Evolutionary conservation across 2,888 invertebrate species (phyloP), one percentile per base, ranked within the genome.

Genomic region (Hirudinaria manillensis): DNA sequence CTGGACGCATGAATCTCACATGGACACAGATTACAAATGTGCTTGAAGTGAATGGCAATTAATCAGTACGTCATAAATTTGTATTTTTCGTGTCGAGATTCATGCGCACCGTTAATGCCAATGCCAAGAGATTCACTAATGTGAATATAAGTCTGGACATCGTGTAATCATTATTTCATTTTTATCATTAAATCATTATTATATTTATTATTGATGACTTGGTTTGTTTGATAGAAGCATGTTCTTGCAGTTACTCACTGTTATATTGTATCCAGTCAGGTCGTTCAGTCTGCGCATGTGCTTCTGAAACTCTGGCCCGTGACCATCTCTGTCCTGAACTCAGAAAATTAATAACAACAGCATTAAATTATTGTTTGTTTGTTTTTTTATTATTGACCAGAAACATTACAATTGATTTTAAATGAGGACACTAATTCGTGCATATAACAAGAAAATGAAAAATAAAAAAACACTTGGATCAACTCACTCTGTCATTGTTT

Each of bases 231-330:
- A 70, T 45, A 6, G 10, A 45, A 45, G 21, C 38, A 2, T 0
- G 1, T 38, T 70, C 24, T 16, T 70, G 19, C 24, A 21, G 16
- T 21, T 66, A 81, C 85, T 84, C 84, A 91, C 93, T 29, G 91
- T 91, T 72, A 96, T 95, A 78, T 91, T 91, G 0, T 93, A 89
- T 75, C 95, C 94, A 4, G 95, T 91, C 78, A 89, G 88, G 78
- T 88, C 87, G 85, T 99, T 99, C 76, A 99, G 97, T 77, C 94
- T 89, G 78, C 90, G 83, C 99, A 99, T 99, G 81, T 97, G 95
- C 75, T 90, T 89, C 80, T 92, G 89, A 83, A 99, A 99, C 82
- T 93, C 91, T 0, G 95, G 94, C 0, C 99, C 99, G 85, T 99
- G 98, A 0, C 93, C 96, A 85, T 94, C 93, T 80, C 94, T 89